These are phyloP conservation scores for Bufotes viridis DNA, from an alignment of 2,797 vertebrate genomes.

Conservation along the genomic window DNA sequence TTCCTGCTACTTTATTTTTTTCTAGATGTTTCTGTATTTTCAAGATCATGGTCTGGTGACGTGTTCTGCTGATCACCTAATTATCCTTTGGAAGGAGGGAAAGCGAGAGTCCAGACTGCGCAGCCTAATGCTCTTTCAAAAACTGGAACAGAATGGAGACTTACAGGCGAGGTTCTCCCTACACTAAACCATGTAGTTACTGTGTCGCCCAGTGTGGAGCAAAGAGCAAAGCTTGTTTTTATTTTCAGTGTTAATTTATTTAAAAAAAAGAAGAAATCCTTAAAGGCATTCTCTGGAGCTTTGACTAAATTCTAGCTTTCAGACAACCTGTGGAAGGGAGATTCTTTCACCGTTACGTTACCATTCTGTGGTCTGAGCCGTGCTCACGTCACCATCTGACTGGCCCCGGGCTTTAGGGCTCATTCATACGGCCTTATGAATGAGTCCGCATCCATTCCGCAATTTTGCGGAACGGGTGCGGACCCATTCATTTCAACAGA, in stretches of 20 bases:
- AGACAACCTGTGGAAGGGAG: too few species aligned
- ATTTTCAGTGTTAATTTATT: slow-evolving; percentile 33
- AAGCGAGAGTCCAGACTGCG: slow-evolving; percentile 87
- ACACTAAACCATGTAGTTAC: neutral
- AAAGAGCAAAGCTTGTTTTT: neutral
- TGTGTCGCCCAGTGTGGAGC: neutral
- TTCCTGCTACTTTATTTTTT: slow-evolving; percentile 58
- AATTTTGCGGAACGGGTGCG: too few species aligned
- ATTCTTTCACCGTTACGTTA: too few species aligned
- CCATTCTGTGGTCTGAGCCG: too few species aligned
- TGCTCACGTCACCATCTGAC: too few species aligned
- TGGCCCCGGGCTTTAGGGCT: too few species aligned
- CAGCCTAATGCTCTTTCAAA: slow-evolving; percentile 88
- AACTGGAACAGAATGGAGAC: slow-evolving; percentile 84
- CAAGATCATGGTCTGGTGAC: slow-evolving; percentile 87
- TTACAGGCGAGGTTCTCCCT: slow-evolving; percentile 70
- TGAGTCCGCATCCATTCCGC: too few species aligned
- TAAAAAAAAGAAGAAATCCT: neutral
- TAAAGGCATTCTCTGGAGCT: neutral
- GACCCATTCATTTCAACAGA: too few species aligned
- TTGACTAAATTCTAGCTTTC: too few species aligned
- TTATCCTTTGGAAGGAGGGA: slow-evolving; percentile 95
- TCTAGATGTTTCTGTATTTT: slow-evolving; percentile 92
- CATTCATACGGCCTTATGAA: too few species aligned
- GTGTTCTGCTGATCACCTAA: slow-evolving; percentile 91